Evolutionary conservation across 2,113 vertebrate genomes (phyloP).

Genomic region (Xenopus borealis): DNA sequence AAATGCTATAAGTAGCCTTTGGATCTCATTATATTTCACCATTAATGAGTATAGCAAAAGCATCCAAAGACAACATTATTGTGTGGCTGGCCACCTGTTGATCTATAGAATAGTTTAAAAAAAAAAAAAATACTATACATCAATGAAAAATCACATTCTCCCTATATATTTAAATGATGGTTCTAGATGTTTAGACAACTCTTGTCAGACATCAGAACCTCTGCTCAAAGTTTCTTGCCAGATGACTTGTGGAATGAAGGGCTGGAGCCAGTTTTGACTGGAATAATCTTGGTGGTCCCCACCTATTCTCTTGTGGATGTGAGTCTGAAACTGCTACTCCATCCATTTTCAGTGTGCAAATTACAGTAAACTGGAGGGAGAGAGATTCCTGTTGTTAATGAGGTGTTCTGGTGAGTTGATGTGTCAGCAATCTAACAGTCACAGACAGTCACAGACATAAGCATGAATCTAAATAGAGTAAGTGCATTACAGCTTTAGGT

Average conservation of each 20-base stretch:
- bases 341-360: conserved; percentile 12
- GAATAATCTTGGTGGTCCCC: conserved; percentile 24
- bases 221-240: conserved; percentile 20
- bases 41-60: too few species aligned
- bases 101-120: too few species aligned
- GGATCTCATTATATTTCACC: too few species aligned
- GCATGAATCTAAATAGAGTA: not conserved
- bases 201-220: not conserved
- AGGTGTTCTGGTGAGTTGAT: conserved; percentile 33
- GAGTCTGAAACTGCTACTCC: conserved; percentile 6
- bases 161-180: not conserved
- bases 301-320: conserved; percentile 33
- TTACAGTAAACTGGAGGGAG: not conserved
- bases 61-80: too few species aligned
- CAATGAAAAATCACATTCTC: too few species aligned
- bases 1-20: too few species aligned
- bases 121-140: too few species aligned
- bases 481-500: too few species aligned
- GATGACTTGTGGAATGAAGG: conserved; percentile 26
- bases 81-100: too few species aligned
- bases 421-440: conserved; percentile 20
- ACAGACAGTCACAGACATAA: conserved; percentile 10
- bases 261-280: conserved; percentile 14
- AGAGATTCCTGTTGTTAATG: conserved; percentile 18
- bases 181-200: conserved; percentile 4